phyloP scores from a whole-genome alignment of 2,797 vertebrate genomes.

The Cyprinella venusta region DNA sequence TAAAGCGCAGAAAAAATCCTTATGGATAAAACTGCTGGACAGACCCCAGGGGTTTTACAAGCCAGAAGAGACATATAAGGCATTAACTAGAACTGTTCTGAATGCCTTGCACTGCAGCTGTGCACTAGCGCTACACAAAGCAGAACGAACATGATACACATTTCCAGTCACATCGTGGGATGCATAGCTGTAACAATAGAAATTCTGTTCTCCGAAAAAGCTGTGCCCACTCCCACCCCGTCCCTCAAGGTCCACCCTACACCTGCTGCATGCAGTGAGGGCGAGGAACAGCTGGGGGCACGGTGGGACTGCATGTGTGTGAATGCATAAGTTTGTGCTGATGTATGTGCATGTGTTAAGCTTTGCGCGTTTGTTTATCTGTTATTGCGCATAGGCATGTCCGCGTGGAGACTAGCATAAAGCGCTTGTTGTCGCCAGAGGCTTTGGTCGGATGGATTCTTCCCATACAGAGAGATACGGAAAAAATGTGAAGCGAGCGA shows the following conservation, averaged over 20 bases:
- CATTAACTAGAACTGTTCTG: constrained; percentile 39
- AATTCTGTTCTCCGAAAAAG: constrained; percentile 71
- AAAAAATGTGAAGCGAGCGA: constrained; percentile 77
- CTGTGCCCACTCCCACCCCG: constrained; percentile 10
- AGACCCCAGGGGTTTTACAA: constrained; percentile 9
- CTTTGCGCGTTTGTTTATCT: neutral
- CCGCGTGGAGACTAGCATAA: constrained; percentile 56
- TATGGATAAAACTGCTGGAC: neutral
- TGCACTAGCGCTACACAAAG: constrained; percentile 43
- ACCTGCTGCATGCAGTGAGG: constrained; percentile 79
- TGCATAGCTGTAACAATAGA: constrained; percentile 73
- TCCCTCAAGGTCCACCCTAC: constrained; percentile 62
- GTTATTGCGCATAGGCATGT: constrained; percentile 58
- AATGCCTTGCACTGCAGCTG: constrained; percentile 56
- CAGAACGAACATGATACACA: constrained; percentile 52
- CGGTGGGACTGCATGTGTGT: constrained; percentile 46
- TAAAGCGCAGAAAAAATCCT: neutral
- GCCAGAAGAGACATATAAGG: constrained; percentile 42
- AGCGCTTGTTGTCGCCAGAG: constrained; percentile 77
- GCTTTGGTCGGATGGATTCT: constrained; percentile 78
- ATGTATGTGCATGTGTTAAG: constrained; percentile 47
- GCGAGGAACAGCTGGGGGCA: constrained; percentile 78
- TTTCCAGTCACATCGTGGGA: constrained; percentile 69
- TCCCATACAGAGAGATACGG: constrained; percentile 75
- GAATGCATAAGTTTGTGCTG: constrained; percentile 34